A percentile compares a stretch with the other conserved stretches of the same genome.
Conservation (phyloP, 2,888 invertebrate genomes). For the Neoscelio sp. region DNA sequence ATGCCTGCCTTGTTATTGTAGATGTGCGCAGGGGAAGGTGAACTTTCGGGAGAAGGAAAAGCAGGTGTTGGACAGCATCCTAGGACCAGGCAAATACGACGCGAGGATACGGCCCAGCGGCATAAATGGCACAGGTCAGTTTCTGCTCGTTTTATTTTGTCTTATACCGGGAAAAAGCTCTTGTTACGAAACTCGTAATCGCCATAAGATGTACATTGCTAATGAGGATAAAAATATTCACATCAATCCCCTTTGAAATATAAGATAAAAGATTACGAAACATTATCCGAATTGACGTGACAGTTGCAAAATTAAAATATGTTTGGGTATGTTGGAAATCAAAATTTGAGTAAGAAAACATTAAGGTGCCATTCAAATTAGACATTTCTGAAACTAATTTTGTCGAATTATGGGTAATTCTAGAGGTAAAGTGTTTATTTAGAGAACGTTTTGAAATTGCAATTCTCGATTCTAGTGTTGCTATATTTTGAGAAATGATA, state of each 20-base stretch:
- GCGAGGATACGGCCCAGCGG: conserved; percentile 96
- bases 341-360: too few relatives aligned
- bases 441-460: too few relatives aligned
- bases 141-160: conserved; percentile 55
- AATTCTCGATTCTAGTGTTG: too few relatives aligned
- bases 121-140: conserved; percentile 96
- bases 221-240: conserved; percentile 3
- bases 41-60: conserved; percentile 98
- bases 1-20: conserved; percentile 80
- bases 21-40: conserved; percentile 91
- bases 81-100: conserved; percentile 95
- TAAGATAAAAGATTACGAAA: too few relatives aligned
- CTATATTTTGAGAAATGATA: too few relatives aligned
- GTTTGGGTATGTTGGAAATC: too few relatives aligned
- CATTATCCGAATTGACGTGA: too few relatives aligned
- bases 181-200: conserved; percentile 54
- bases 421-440: too few relatives aligned
- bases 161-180: conserved; percentile 57
- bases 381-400: too few relatives aligned
- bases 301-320: too few relatives aligned
- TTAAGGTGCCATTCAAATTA: too few relatives aligned
- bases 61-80: conserved; percentile 95
- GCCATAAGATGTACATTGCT: conserved; percentile 9
- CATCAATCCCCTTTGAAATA: background rate
- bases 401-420: too few relatives aligned